phyloP scores from a whole-genome alignment of 1,140 invertebrate species.

The Hypsibius dujardini region DNA sequence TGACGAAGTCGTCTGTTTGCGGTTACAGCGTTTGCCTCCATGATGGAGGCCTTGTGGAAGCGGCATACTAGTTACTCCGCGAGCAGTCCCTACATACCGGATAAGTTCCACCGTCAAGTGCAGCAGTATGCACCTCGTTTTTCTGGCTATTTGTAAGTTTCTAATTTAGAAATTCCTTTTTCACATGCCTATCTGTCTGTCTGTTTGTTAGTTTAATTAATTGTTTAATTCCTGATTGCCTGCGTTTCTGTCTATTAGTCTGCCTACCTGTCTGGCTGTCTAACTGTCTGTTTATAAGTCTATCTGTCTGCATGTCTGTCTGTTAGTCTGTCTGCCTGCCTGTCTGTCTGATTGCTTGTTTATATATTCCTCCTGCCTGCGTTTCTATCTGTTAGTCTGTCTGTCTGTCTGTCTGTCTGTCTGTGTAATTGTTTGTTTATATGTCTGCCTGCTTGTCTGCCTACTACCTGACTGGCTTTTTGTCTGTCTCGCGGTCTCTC shows the following conservation, averaged over 20 bases:
- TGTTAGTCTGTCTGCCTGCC: slow-evolving; percentile 9
- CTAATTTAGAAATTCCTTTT: slow-evolving; percentile 5
- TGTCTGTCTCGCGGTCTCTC: not conserved
- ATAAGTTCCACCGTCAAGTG: slow-evolving; percentile 55
- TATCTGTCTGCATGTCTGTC: slow-evolving; percentile 20
- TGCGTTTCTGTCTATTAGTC: not conserved
- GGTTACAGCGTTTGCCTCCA: slow-evolving; percentile 55
- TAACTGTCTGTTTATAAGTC: slow-evolving; percentile 15
- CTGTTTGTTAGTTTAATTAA: slow-evolving; percentile 4
- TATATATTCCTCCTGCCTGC: not conserved
- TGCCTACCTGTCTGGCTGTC: too few species aligned
- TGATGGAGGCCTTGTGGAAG: slow-evolving; percentile 72
- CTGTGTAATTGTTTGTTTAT: not conserved
- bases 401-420: slow-evolving; percentile 22
- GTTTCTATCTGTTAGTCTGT: not conserved
- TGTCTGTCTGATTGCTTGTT: not conserved
- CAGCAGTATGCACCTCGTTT: slow-evolving; percentile 73
- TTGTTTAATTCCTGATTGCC: slow-evolving; percentile 13
- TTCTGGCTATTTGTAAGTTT: slow-evolving; percentile 38
- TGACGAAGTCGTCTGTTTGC: too few species aligned
- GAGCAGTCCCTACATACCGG: slow-evolving; percentile 32
- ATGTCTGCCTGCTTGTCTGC: slow-evolving; percentile 14
- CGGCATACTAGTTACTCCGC: slow-evolving; percentile 51
- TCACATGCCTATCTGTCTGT: slow-evolving; percentile 15
- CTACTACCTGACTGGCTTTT: slow-evolving; percentile 17